A percentile compares a stretch with the other conserved stretches of the same genome.
These are phyloP conservation scores for Patagioenas fasciata DNA, from an alignment of 2,113 vertebrate species.

Conservation along the genomic window DNA sequence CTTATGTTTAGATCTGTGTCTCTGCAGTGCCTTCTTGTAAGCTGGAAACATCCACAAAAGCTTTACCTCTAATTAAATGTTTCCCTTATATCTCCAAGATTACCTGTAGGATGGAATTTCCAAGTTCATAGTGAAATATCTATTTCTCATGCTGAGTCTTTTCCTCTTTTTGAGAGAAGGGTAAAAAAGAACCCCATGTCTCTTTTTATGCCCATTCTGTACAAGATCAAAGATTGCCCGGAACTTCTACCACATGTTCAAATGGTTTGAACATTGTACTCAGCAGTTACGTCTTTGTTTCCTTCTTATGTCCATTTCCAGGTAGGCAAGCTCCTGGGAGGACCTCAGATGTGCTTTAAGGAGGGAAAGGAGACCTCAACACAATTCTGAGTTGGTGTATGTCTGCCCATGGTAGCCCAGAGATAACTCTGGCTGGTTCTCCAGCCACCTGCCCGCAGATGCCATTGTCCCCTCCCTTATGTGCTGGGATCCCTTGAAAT, in stretches of 20 bases:
- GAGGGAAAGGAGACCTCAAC: neutral
- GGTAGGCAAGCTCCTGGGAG: neutral
- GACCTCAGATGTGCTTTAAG: neutral
- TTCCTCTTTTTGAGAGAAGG: neutral
- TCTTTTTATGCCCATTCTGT: neutral
- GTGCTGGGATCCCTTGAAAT: neutral
- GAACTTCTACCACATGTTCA: neutral
- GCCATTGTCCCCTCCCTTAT: neutral
- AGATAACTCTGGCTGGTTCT: neutral
- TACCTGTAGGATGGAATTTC: neutral
- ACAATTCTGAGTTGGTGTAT: neutral
- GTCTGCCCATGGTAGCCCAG: neutral
- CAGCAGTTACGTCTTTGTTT: neutral
- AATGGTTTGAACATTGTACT: neutral
- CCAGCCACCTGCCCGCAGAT: neutral
- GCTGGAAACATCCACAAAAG: neutral
- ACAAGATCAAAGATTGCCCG: neutral
- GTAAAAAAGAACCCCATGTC: neutral
- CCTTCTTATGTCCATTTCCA: neutral
- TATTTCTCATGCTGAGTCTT: neutral
- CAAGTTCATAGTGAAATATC: neutral
- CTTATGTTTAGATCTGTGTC: neutral
- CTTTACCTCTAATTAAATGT: neutral
- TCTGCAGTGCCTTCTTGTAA: neutral
- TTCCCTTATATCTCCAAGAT: neutral